Conservation (phyloP, 1,140 invertebrate species). For the Drosophila pachea region DNA sequence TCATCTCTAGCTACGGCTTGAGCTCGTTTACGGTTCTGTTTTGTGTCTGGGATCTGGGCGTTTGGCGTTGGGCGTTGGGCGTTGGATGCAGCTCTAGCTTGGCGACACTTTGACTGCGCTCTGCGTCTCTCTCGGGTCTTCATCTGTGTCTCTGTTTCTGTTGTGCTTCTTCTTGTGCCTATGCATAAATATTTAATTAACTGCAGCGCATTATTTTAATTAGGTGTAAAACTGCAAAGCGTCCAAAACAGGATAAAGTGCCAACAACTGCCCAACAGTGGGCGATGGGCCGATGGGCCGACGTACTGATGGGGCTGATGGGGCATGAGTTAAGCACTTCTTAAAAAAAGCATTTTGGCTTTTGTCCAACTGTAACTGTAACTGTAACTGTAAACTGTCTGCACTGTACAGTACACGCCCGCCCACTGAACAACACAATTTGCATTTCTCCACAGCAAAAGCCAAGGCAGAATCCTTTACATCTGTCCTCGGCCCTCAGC, state of each 20-base stretch:
- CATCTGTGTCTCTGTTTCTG: slow-evolving; percentile 24
- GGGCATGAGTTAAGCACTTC: slow-evolving; percentile 26
- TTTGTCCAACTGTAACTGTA: slow-evolving; percentile 23
- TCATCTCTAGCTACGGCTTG: too few relatives aligned
- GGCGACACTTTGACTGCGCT: slow-evolving; percentile 33
- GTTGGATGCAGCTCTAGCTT: neutral
- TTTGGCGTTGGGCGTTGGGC: too few relatives aligned
- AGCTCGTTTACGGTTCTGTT: too few relatives aligned
- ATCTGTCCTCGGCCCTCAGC: too few relatives aligned
- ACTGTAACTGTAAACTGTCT: slow-evolving; percentile 17
- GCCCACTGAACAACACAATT: slow-evolving; percentile 1
- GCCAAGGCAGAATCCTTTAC: neutral
- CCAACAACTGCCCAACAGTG: slow-evolving; percentile 22
- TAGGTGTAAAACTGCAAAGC: slow-evolving; percentile 70
- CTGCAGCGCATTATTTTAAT: slow-evolving; percentile 79
- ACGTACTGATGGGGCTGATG: neutral
- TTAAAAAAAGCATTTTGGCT: slow-evolving; percentile 37
- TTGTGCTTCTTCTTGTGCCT: slow-evolving; percentile 56
- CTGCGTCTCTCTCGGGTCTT: slow-evolving; percentile 2
- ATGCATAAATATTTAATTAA: slow-evolving; percentile 79
- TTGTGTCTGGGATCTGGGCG: too few relatives aligned
- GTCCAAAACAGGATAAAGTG: slow-evolving; percentile 9
- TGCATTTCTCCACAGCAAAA: neutral
- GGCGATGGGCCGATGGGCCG: neutral
- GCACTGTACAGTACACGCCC: slow-evolving; percentile 7